Evolutionary conservation across 1,140 invertebrate genomes (phyloP), one percentile per base, ranked within the genome.

Genomic region (Drosophila tani): DNA sequence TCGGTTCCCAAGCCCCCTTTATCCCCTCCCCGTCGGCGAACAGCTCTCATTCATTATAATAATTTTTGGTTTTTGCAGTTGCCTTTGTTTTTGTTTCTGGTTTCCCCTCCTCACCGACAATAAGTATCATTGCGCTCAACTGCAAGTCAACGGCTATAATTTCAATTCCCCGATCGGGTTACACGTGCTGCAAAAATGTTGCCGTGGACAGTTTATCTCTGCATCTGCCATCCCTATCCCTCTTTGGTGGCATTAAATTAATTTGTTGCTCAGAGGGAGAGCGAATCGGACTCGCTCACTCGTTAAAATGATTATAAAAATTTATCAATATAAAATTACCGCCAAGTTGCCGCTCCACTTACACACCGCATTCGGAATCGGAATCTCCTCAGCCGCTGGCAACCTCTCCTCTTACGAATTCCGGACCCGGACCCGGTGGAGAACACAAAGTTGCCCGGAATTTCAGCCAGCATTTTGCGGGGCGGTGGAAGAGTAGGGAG

Each of bases 231-330:
- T 73, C 70, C 59, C 78, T n/a, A 57, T 71, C 62, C 58, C 76
- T 60, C 63, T 57, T 68, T 62, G 80, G 67, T 80, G 83, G 84
- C 84, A 90, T 88, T 88, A 88, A 88, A 88, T 88, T 88, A 88
- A 88, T 88, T 88, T 55, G 21, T 75, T 76, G 75, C 85, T 85
- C 85, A 88, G 63, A 86, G 19, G 40, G 45, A 17, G 55, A 35
- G 12, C 12, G 57, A 73, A 64, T 64, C 66, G 66, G 65, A 74
- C 15, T 55, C 74, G 66, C 67, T 88, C 86, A 85, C 79, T 90
- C 86, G 85, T 90, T 90, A 90, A 90, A 90, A 85, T 85, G 79
- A 90, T 90, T 90, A 85, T 91, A 91, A 90, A 85, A 88, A 90
- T 90, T 74, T 90, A 91, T 90, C 85, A 90, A 90, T 90, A 91